Evolutionary conservation across 2,113 vertebrate genomes (phyloP), one percentile per base, ranked within the genome.

Genomic region (Indicator maculatus): DNA sequence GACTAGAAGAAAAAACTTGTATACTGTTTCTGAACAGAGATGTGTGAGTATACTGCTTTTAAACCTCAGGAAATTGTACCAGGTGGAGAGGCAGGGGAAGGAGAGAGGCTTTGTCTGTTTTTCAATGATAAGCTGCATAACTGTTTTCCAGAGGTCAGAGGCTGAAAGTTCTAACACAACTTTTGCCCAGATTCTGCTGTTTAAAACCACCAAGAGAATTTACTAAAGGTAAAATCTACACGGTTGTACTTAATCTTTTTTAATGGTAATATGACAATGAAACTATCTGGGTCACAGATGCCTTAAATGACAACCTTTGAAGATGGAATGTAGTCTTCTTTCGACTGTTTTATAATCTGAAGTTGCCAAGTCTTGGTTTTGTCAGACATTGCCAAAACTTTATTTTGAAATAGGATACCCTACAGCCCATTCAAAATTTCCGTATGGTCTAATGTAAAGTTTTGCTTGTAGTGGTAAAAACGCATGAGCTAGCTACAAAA

Each of bases 51-150:
- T 65, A 50, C 5, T 47, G 28, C 58, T 79, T 93, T 19, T 93
- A 92, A 94, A 96, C 18, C 74, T 63, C 86, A 95, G 90, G 94
- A 96, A 96, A 97, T 96, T 94, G 78, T 87, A 52, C 14, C 0
- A 4, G 53, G 28, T 24, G 16, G 18, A 27, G 58, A 60, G 31
- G 10, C 3, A 9, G 15, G 11, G 23, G 14, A 73, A 27, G 2
- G 1, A 74, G 45, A 45, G 20, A 23, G n/a, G 6, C 9, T 94
- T 88, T 81, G 38, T 88, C 60, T 91, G 15, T 26, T 92, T 92
- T 83, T 81, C 53, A 36, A 16, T 78, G 16, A 63, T 55, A 31
- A 86, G 55, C 24, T 67, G 44, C 16, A 75, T 30, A 88, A 90
- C 86, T 88, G 31, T 5, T 89, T 95, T 83, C 69, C 61, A 83